A percentile compares a stretch with the other conserved stretches of the same genome.
phyloP scores from a whole-genome alignment of 35 echinoderm and acorn worm genomes.

The Anneissia japonica region DNA sequence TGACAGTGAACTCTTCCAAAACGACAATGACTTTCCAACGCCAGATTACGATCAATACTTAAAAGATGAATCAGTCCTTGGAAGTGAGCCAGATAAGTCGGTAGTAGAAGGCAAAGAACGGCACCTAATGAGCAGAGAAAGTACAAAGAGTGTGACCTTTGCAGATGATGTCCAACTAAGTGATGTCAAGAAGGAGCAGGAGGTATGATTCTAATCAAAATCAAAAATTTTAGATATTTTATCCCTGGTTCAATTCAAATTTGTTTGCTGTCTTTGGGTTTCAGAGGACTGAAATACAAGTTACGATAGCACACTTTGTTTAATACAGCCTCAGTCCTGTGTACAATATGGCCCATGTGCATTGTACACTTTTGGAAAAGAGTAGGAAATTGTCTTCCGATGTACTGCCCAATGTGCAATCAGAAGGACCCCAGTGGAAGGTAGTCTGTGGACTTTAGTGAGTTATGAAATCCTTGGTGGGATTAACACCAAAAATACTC shows the following conservation, averaged over 20 bases:
- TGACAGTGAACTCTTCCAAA: slow-evolving; percentile 52
- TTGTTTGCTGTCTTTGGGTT: neutral
- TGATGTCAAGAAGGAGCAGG: slow-evolving; percentile 16
- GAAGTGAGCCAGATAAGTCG: slow-evolving; percentile 17
- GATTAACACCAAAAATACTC: too few species aligned
- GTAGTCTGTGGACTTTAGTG: too few species aligned
- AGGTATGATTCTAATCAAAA: neutral
- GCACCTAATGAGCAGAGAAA: slow-evolving; percentile 44
- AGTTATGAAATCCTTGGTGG: too few species aligned
- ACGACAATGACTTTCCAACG: slow-evolving; percentile 71
- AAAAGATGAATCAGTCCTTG: slow-evolving; percentile 25
- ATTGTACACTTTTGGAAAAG: too few species aligned
- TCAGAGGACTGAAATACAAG: neutral
- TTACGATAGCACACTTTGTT: neutral
- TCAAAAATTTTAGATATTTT: neutral
- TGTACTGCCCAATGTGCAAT: too few species aligned
- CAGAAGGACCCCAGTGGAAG: too few species aligned
- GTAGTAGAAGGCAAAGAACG: neutral
- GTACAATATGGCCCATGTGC: too few species aligned
- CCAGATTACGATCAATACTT: slow-evolving; percentile 62
- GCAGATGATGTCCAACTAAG: slow-evolving; percentile 44
- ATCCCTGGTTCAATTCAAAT: neutral
- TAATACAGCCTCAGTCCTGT: too few species aligned
- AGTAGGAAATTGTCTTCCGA: too few species aligned
- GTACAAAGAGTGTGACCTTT: slow-evolving; percentile 84